A percentile compares a stretch with the other conserved stretches of the same genome.
Conservation (phyloP, 2,113 vertebrate genomes). For the Tylochromis polylepis region DNA sequence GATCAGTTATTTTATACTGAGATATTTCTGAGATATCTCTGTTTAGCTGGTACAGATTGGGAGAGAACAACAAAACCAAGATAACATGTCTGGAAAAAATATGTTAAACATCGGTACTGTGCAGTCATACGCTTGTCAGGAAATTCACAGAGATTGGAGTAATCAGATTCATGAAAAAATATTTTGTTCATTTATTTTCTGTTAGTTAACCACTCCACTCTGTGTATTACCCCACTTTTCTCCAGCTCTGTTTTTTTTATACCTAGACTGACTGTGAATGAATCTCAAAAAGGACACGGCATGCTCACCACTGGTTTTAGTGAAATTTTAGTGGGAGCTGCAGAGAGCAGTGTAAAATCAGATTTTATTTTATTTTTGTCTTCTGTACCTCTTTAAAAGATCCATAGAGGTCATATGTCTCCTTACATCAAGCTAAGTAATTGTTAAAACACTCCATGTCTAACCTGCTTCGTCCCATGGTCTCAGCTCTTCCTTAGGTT, state of each 20-base stretch:
- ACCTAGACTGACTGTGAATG: accelerated
- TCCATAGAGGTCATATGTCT: not conserved
- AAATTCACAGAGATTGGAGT: not conserved
- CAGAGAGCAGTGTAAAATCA: not conserved
- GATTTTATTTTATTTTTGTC: accelerated
- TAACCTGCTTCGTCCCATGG: accelerated
- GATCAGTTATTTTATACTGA: not conserved
- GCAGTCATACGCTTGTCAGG: too few species aligned
- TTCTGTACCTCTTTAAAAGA: not conserved
- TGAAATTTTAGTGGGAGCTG: too few species aligned
- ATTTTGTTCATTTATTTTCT: not conserved
- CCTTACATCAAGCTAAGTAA: not conserved
- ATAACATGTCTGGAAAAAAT: accelerated
- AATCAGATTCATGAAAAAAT: not conserved
- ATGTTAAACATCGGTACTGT: not conserved
- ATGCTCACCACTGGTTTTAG: not conserved
- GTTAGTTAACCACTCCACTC: not conserved
- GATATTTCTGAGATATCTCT: not conserved
- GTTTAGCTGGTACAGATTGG: not conserved
- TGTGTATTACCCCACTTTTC: not conserved
- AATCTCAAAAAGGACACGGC: not conserved
- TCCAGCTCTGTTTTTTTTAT: not conserved
- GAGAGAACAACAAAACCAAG: not conserved
- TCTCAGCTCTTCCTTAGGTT: not conserved
- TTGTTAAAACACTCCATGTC: not conserved